Percentiles rank a stretch among this genome's conserved stretches.
Evolutionary conservation across 2,113 vertebrate species (phyloP).

Genomic region (Poeciliopsis occidentalis): DNA sequence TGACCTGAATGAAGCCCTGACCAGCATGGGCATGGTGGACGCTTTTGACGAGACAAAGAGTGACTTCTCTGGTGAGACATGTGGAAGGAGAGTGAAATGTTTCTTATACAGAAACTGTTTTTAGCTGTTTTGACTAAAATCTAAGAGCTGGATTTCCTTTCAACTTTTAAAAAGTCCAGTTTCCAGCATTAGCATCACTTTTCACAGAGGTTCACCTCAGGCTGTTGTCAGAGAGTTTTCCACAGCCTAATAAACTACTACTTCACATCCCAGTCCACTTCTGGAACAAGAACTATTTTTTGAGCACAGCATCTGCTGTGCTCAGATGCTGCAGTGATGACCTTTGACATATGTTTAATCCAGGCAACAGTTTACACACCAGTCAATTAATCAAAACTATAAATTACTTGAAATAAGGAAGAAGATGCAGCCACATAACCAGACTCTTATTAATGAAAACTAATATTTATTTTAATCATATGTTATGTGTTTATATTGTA

Average conservation of each 20-base stretch:
- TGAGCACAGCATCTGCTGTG: too few relatives aligned
- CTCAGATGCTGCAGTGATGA: background rate
- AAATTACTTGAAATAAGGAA: too few relatives aligned
- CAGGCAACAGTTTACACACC: background rate
- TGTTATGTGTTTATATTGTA: background rate
- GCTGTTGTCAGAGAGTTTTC: too few relatives aligned
- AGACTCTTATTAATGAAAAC: too few relatives aligned
- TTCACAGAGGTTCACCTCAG: background rate
- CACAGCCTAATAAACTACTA: background rate
- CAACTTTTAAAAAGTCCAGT: too few relatives aligned
- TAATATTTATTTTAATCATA: too few relatives aligned
- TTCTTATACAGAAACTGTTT: too few relatives aligned
- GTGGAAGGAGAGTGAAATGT: background rate
- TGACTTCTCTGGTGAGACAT: constrained; percentile 81
- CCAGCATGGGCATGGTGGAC: constrained; percentile 84
- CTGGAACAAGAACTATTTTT: too few relatives aligned
- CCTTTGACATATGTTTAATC: background rate
- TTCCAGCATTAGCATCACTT: background rate
- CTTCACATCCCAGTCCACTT: background rate
- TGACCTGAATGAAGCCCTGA: constrained; percentile 76
- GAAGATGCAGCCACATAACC: too few relatives aligned
- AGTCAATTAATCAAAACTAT: background rate
- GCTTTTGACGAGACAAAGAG: constrained; percentile 72
- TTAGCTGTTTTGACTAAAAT: too few relatives aligned
- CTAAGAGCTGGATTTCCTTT: too few relatives aligned